Evolutionary conservation across 2,888 invertebrate genomes (phyloP).

Genomic region (Zaprionus lineosus): DNA sequence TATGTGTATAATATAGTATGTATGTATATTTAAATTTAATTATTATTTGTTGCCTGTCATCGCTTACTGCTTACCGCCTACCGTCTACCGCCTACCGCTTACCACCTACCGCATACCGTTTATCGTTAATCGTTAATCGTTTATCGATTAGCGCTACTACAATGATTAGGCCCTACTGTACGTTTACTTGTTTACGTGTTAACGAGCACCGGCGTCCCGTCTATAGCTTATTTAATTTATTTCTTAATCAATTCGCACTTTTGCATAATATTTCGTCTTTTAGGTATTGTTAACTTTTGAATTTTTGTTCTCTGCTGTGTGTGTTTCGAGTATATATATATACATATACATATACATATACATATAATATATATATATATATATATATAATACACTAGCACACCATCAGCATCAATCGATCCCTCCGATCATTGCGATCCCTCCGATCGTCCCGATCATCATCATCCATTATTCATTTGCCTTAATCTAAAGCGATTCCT

Average conservation of each 20-base stretch:
- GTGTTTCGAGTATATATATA: neutral
- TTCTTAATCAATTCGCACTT: constrained; percentile 77
- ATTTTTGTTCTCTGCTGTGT: constrained; percentile 55
- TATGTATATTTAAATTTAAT: constrained; percentile 69
- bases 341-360: neutral
- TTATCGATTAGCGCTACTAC: constrained; percentile 63
- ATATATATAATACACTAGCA: no score
- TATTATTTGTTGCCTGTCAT: constrained; percentile 71
- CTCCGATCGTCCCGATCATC: no score
- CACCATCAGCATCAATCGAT: no score
- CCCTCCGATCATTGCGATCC: no score
- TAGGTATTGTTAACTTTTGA: constrained; percentile 81
- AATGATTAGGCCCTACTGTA: constrained; percentile 62
- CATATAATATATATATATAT: neutral
- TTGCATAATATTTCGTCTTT: constrained; percentile 78
- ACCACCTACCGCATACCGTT: constrained; percentile 36
- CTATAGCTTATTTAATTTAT: constrained; percentile 62
- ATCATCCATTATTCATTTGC: constrained; percentile 22
- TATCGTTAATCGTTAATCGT: constrained; percentile 10
- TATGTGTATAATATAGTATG: constrained; percentile 71
- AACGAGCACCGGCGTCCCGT: constrained; percentile 41
- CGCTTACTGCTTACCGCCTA: constrained; percentile 31
- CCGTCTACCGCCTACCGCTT: constrained; percentile 8
- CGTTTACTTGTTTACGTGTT: constrained; percentile 35
- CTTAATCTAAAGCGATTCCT: constrained; percentile 64